These are phyloP conservation scores for Alfaro cultratus DNA, from an alignment of 2,797 vertebrate species.

Conservation along the genomic window DNA sequence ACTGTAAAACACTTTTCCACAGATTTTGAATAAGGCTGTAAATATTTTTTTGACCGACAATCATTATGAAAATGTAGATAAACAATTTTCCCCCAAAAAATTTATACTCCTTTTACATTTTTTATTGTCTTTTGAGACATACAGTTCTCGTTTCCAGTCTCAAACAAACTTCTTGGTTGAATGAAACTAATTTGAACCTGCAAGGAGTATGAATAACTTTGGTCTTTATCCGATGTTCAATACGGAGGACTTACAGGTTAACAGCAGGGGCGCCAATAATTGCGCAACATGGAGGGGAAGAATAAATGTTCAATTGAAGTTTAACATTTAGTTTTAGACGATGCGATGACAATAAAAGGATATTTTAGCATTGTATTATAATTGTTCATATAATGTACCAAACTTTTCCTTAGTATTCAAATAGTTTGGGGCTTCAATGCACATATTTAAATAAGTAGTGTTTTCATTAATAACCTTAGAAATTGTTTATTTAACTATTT, in stretches of 20 bases:
- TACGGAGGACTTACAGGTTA: neutral
- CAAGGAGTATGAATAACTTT: neutral
- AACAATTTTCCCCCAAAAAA: neutral
- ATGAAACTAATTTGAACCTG: neutral
- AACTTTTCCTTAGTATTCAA: neutral
- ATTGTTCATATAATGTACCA: neutral
- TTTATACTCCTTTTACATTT: neutral
- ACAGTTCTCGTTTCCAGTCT: neutral
- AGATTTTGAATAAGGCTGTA: neutral
- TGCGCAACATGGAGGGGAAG: neutral
- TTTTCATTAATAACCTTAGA: neutral
- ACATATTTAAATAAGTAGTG: neutral
- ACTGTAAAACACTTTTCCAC: neutral
- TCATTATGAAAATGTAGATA: neutral
- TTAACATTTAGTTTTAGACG: neutral
- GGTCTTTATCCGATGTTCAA: neutral
- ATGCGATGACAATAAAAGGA: neutral
- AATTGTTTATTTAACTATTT: slow-evolving; percentile 18
- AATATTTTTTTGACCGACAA: neutral
- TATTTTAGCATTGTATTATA: neutral
- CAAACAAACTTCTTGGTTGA: neutral
- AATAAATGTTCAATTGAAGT: neutral
- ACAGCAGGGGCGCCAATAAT: neutral
- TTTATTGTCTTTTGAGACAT: neutral
- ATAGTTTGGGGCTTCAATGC: neutral